Evolutionary conservation across 2,888 invertebrate genomes (phyloP).

Genomic region (Drosophila affinis): DNA sequence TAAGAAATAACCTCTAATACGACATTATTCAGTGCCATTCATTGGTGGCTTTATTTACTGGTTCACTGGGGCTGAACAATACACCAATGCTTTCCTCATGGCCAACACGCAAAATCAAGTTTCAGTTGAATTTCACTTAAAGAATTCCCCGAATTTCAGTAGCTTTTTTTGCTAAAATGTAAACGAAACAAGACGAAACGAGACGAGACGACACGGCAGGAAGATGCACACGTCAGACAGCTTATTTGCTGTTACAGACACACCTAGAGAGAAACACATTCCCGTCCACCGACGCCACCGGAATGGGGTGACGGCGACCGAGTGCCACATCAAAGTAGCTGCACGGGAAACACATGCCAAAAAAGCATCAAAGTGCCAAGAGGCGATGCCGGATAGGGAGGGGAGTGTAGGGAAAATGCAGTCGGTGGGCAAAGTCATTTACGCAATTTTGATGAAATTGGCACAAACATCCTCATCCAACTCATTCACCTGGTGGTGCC

Average conservation of each 20-base stretch:
- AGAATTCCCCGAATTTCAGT: conserved; percentile 31
- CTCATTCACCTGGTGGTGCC: not conserved
- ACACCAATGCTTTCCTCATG: conserved; percentile 1
- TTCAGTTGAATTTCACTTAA: conserved; percentile 33
- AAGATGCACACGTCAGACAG: conserved; percentile 21
- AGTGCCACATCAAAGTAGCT: conserved; percentile 45
- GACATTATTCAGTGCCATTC: not conserved
- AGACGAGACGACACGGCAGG: not conserved
- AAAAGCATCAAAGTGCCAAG: conserved; percentile 40
- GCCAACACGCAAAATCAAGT: conserved; percentile 20
- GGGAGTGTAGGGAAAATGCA: not conserved
- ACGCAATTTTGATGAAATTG: conserved; percentile 61
- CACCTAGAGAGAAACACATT: conserved; percentile 23
- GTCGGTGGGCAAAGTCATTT: conserved; percentile 40
- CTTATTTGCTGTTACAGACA: conserved; percentile 21
- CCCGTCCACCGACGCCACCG: conserved; percentile 11
- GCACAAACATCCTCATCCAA: conserved; percentile 49
- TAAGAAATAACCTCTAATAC: conserved; percentile 4
- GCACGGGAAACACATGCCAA: conserved; percentile 35
- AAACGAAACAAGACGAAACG: not conserved
- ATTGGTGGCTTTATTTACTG: not conserved
- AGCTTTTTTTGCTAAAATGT: conserved; percentile 10
- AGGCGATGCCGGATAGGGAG: conserved; percentile 5
- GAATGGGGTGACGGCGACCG: conserved; percentile 4
- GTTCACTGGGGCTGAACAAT: conserved; percentile 15